Evolutionary conservation across 2,113 vertebrate genomes (phyloP).

Genomic region (Saccopteryx leptura): DNA sequence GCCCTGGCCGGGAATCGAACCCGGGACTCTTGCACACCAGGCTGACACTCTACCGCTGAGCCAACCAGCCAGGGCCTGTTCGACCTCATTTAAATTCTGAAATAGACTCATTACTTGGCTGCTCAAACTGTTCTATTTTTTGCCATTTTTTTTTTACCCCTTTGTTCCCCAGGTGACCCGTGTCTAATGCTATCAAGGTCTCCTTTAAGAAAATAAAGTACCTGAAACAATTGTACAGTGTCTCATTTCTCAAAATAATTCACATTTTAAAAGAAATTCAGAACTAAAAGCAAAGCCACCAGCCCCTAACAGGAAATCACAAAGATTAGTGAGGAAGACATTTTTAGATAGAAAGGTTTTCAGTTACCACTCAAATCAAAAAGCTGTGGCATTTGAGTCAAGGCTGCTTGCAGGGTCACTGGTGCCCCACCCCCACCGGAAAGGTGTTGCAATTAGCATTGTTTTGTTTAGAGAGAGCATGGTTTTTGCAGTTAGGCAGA

Average conservation of each 20-base stretch:
- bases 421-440: not conserved
- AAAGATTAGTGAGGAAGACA: not conserved
- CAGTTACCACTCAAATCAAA: not conserved
- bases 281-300: not conserved
- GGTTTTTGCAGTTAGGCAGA: not conserved
- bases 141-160: constrained; percentile 31
- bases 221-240: not conserved
- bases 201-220: constrained; percentile 19
- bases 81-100: constrained; percentile 21
- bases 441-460: not conserved
- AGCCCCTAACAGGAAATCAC: not conserved
- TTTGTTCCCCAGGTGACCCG: not conserved
- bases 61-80: not conserved
- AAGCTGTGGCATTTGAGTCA: not conserved
- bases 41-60: no score
- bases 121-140: not conserved
- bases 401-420: not conserved
- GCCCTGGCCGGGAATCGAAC: no score
- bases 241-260: not conserved
- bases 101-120: not conserved
- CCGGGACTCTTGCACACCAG: no score
- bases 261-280: constrained; percentile 46
- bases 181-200: not conserved
- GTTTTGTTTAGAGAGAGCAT: not conserved
- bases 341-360: not conserved